phyloP scores from a whole-genome alignment of 2,113 vertebrate species.

The Boleophthalmus pectinirostris region DNA sequence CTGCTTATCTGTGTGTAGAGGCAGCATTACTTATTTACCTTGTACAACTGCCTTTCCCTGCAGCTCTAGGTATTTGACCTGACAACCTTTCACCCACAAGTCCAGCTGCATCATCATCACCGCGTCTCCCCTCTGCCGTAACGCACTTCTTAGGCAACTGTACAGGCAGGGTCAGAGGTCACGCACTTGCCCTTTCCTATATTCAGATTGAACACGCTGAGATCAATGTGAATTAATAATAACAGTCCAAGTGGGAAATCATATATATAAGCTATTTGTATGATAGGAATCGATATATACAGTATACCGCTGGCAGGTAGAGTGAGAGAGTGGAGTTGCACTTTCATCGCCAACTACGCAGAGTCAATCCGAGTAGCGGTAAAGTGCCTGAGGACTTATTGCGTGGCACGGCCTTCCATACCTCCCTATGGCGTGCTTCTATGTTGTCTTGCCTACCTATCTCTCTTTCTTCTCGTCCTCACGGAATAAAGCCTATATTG shows the following conservation, averaged over 20 bases:
- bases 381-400: slow-evolving; percentile 21
- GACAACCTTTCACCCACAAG: slow-evolving; percentile 7
- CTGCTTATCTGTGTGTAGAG: not conserved
- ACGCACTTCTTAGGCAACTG: not conserved
- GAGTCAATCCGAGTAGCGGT: slow-evolving; percentile 13
- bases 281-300: slow-evolving; percentile 13
- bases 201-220: slow-evolving; percentile 20
- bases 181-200: slow-evolving; percentile 13
- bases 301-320: not conserved
- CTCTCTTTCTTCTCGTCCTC: slow-evolving; percentile 21
- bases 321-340: slow-evolving; percentile 31
- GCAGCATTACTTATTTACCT: slow-evolving; percentile 15
- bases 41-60: not conserved
- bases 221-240: slow-evolving; percentile 47
- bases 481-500: slow-evolving; percentile 42
- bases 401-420: slow-evolving; percentile 1
- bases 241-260: slow-evolving; percentile 38
- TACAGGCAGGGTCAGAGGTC: slow-evolving; percentile 11
- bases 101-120: not conserved
- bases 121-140: not conserved
- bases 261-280: slow-evolving; percentile 25
- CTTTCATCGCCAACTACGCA: slow-evolving; percentile 27
- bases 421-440: slow-evolving; percentile 4
- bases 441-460: slow-evolving; percentile 1
- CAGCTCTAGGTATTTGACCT: slow-evolving; percentile 7